These are phyloP conservation scores for Laodelphax striatellus DNA, from an alignment of 1,140 invertebrate species.

Conservation along the genomic window DNA sequence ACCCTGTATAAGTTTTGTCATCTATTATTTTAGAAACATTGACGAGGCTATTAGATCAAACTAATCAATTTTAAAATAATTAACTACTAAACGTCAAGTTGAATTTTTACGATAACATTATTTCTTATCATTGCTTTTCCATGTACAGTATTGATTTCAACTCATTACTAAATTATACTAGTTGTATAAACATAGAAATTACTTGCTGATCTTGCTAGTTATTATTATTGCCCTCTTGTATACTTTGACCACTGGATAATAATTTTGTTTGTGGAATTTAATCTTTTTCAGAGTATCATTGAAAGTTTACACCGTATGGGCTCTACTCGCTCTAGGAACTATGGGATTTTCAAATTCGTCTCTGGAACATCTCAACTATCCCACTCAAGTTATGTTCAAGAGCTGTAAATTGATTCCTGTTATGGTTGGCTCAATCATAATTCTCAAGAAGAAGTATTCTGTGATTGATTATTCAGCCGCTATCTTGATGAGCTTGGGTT, in stretches of 20 bases:
- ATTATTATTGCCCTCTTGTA: too few relatives aligned
- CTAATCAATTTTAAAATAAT: too few relatives aligned
- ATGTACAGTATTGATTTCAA: slow-evolving; percentile 14
- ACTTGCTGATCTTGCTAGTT: too few relatives aligned
- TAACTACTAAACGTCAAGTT: too few relatives aligned
- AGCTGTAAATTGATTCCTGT: slow-evolving; percentile 96
- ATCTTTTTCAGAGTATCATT: slow-evolving; percentile 64
- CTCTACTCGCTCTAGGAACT: slow-evolving; percentile 79
- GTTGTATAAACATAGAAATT: too few relatives aligned
- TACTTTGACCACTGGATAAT: too few relatives aligned
- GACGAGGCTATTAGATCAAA: too few relatives aligned
- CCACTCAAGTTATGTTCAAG: slow-evolving; percentile 87
- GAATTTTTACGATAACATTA: neutral
- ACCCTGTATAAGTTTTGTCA: too few relatives aligned
- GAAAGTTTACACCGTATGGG: slow-evolving; percentile 66
- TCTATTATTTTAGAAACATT: too few relatives aligned
- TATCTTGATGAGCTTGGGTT: slow-evolving; percentile 76
- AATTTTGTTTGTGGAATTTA: too few relatives aligned
- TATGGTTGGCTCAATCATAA: slow-evolving; percentile 80
- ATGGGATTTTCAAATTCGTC: slow-evolving; percentile 95
- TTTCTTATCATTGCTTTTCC: neutral
- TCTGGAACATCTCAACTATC: slow-evolving; percentile 91
- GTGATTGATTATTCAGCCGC: slow-evolving; percentile 75
- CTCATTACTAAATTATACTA: too few relatives aligned
- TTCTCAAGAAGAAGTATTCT: slow-evolving; percentile 81